Evolutionary conservation across 2,888 invertebrate species (phyloP), one percentile per base, ranked within the genome.

Genomic region (Beris morrisii): DNA sequence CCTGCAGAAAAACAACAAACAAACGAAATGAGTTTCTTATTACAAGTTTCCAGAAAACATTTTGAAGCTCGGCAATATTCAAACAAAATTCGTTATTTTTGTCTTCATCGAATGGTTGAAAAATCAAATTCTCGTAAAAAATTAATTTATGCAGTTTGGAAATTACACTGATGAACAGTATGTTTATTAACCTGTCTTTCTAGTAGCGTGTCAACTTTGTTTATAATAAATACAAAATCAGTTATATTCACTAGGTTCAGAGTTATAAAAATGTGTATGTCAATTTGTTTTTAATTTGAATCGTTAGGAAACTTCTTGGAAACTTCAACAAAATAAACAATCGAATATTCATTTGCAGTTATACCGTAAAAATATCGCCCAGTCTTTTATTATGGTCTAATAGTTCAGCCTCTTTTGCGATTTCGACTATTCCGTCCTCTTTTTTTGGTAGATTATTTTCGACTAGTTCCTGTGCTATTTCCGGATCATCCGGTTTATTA

Each of bases 381-480:
- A 69, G 72, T 54, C 69, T 65, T 30, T 67, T 69, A 50, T 70
- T 69, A 57, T 73, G 75, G 69, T 80, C 73, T 7, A 79, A 70
- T 12, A 78, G 55, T 70, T 79, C 79, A 38, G 80, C 80, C 68
- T 80, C 80, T 64, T 75, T 74, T 12, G 76, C 80, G 44, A 80
- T 79, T 67, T 80, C 80, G 11, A 80, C 77, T 67, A 79, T 79
- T 50, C 79, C 79, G 44, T 76, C 73, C 70, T 63, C 63, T 22
- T 65, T 65, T n/a, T 53, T 65, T 54, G 38, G 44, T 13, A 45
- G 22, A 11, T 32, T 54, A 12, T 50, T 50, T n/a, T 50, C 61
- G 9, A 61, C 61, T 5, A 52, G 13, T 43, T 61, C 38, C 15
- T 28, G 52, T 9, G n/a, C 73, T 31, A 73, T 67, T 65, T 76